A percentile compares a stretch with the other conserved stretches of the same genome.
Conservation (phyloP, 2,797 vertebrate species). For the Chaenodraco wilsoni region DNA sequence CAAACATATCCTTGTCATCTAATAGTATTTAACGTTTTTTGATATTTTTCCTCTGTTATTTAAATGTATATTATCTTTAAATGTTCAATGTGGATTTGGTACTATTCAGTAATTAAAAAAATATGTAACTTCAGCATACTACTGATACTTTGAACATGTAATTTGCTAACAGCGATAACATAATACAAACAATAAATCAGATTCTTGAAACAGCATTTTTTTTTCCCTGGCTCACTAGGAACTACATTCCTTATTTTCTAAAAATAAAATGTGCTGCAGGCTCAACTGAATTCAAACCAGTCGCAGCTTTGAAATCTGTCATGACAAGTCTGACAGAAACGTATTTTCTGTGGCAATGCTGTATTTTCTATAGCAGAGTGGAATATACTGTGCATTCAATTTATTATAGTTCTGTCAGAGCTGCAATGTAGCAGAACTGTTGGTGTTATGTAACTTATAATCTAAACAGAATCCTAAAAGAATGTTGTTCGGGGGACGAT, state of each 20-base stretch:
- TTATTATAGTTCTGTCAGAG: conserved; percentile 26
- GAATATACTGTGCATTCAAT: conserved; percentile 3
- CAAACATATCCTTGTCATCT: background rate
- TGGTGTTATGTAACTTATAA: conserved; percentile 3
- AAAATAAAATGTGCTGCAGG: conserved; percentile 18
- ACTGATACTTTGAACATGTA: background rate
- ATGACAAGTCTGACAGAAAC: conserved; percentile 24
- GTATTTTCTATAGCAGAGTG: conserved; percentile 16
- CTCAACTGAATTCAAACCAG: conserved; percentile 21
- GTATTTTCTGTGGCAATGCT: conserved; percentile 16
- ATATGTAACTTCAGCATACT: background rate
- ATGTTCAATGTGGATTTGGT: background rate
- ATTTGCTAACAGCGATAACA: background rate
- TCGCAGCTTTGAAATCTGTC: conserved; percentile 22
- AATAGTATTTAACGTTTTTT: background rate
- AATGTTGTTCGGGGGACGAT: background rate
- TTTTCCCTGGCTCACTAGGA: background rate
- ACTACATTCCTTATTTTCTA: conserved; percentile 13
- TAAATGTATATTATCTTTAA: background rate
- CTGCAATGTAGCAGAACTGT: conserved; percentile 27
- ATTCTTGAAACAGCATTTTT: background rate
- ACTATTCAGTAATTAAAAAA: background rate
- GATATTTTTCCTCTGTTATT: background rate
- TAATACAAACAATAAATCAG: background rate
- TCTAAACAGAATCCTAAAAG: conserved; percentile 1